Conservation (phyloP, 2,888 invertebrate species). For the Rhamnusium bicolor region DNA sequence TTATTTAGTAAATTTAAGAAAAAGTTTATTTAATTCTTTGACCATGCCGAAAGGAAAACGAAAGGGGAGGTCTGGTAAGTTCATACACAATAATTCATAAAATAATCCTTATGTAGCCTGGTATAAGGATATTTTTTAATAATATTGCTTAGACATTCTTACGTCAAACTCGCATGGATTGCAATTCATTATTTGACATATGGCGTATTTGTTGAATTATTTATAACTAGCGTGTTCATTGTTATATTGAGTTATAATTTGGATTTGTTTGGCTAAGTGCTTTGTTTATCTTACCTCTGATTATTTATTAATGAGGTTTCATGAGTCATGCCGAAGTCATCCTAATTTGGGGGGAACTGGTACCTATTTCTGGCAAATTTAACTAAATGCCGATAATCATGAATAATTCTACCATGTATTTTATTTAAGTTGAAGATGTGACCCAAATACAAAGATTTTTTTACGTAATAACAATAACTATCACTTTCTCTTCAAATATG, state of each 20-base stretch:
- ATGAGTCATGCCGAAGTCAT: conserved; percentile 1
- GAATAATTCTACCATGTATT: background rate
- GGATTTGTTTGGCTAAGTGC: background rate
- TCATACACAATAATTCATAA: conserved; percentile 15
- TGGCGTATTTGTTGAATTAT: conserved; percentile 31
- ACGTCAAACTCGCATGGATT: conserved; percentile 41
- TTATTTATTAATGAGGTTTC: background rate
- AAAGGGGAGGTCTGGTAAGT: conserved; percentile 83
- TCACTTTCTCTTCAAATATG: background rate
- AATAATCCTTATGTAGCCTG: conserved; percentile 30
- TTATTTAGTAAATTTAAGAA: conserved; percentile 74
- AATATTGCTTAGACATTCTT: conserved; percentile 13
- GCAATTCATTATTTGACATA: conserved; percentile 37
- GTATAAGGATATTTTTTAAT: conserved; percentile 40
- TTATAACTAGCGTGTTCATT: background rate
- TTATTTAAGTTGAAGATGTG: background rate
- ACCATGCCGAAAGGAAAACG: conserved; percentile 86
- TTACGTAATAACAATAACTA: background rate
- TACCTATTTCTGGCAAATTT: background rate
- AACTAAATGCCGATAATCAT: background rate
- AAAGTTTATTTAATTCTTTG: conserved; percentile 60
- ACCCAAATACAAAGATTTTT: background rate
- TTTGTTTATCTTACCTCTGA: background rate
- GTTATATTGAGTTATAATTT: background rate
- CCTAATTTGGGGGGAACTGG: background rate